Conservation (phyloP, 2,888 invertebrate genomes). For the Tridacna crocea region DNA sequence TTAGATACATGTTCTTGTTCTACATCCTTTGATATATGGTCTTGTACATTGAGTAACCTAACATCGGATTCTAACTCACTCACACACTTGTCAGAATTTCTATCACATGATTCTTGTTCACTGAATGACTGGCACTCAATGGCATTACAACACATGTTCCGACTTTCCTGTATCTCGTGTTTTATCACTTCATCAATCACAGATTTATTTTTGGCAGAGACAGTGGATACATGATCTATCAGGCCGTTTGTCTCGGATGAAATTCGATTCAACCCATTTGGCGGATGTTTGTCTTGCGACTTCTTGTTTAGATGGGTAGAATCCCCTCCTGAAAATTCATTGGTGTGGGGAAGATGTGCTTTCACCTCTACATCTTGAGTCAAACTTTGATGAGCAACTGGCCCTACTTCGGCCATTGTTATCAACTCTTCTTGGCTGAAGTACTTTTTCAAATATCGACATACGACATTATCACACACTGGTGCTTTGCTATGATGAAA, state of each 20-base stretch:
- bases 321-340: constrained; percentile 22
- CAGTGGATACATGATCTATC: constrained; percentile 38
- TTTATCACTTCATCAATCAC: neutral
- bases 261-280: constrained; percentile 67
- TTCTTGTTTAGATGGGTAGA: neutral
- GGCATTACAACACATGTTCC: neutral
- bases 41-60: constrained; percentile 2
- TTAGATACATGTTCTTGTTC: constrained; percentile 29
- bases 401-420: constrained; percentile 11
- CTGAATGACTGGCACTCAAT: constrained; percentile 17
- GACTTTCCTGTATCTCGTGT: neutral
- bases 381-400: neutral
- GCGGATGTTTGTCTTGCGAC: constrained; percentile 25
- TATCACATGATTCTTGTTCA: constrained; percentile 17
- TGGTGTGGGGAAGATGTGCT: constrained; percentile 31
- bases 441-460: neutral
- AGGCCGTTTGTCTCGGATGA: constrained; percentile 69
- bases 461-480: neutral
- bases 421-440: neutral
- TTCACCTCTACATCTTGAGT: neutral
- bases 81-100: constrained; percentile 6
- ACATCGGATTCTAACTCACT: constrained; percentile 6
- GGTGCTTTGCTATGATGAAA: neutral
- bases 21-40: constrained; percentile 27
- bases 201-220: constrained; percentile 12